Conservation (phyloP, 2,888 invertebrate genomes). For the Pristionchus entomophagus region DNA sequence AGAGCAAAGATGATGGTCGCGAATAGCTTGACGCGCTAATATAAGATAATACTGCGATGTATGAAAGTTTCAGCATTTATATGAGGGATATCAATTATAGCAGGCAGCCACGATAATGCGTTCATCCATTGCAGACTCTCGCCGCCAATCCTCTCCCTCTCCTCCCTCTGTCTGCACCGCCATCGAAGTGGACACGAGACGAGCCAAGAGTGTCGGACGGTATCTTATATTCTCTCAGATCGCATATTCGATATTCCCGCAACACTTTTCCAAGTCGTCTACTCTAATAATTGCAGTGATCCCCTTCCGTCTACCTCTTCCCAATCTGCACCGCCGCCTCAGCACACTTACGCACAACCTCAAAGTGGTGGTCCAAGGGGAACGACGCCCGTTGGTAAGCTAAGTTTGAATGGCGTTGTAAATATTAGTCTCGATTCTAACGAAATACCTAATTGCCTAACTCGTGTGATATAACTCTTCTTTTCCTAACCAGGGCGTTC, state of each 20-base stretch:
- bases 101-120: too few relatives aligned
- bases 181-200: slow-evolving; percentile 37
- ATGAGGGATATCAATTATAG: too few relatives aligned
- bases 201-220: slow-evolving; percentile 43
- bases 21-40: too few relatives aligned
- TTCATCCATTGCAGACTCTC: not conserved
- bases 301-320: slow-evolving; percentile 11
- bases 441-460: not conserved
- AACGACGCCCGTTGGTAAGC: slow-evolving; percentile 40
- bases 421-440: not conserved
- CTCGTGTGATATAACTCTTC: not conserved
- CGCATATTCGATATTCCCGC: not conserved
- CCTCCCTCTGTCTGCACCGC: not conserved
- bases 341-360: not conserved
- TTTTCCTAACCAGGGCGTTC: slow-evolving; percentile 43
- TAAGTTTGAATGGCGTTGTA: too few relatives aligned
- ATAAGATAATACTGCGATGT: too few relatives aligned
- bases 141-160: slow-evolving; percentile 38
- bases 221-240: too few relatives aligned
- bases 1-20: too few relatives aligned
- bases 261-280: not conserved
- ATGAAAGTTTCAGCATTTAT: too few relatives aligned
- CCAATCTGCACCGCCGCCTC: not conserved
- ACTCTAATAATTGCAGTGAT: slow-evolving; percentile 40
- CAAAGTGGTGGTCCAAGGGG: not conserved